Percentiles rank a stretch among this genome's conserved stretches.
Evolutionary conservation across 2,888 invertebrate species (phyloP).

Genomic region (Antheraea assamensis): DNA sequence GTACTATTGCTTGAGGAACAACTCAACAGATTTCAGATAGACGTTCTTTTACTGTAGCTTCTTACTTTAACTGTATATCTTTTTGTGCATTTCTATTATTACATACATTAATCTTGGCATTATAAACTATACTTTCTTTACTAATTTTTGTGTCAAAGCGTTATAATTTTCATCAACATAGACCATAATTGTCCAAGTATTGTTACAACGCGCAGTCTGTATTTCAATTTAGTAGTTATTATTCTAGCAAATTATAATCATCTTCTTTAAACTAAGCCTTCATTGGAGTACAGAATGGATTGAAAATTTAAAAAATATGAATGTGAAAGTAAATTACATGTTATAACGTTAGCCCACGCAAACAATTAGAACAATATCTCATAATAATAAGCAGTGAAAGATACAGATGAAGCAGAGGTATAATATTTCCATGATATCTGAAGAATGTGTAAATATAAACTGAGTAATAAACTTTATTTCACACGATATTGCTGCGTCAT

Average conservation of each 20-base stretch:
- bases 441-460: constrained; percentile 13
- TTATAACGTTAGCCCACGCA: neutral
- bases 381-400: neutral
- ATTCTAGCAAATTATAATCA: too few species aligned
- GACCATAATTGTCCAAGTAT: too few species aligned
- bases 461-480: constrained; percentile 19
- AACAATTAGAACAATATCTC: neutral
- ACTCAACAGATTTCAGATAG: neutral
- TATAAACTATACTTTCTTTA: neutral
- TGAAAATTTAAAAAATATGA: neutral
- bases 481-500: constrained; percentile 18
- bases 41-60: neutral
- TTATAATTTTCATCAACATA: too few species aligned
- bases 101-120: neutral
- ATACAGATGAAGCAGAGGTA: neutral
- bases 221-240: too few species aligned
- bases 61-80: neutral
- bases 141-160: too few species aligned
- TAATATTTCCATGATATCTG: neutral
- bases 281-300: too few species aligned
- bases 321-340: too few species aligned
- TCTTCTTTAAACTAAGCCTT: too few species aligned
- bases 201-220: too few species aligned
- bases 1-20: neutral
- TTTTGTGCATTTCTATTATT: neutral